Percentiles rank a stretch among this genome's conserved stretches.
Conservation (phyloP, 2,888 invertebrate genomes). For the Hemaris fuciformis region DNA sequence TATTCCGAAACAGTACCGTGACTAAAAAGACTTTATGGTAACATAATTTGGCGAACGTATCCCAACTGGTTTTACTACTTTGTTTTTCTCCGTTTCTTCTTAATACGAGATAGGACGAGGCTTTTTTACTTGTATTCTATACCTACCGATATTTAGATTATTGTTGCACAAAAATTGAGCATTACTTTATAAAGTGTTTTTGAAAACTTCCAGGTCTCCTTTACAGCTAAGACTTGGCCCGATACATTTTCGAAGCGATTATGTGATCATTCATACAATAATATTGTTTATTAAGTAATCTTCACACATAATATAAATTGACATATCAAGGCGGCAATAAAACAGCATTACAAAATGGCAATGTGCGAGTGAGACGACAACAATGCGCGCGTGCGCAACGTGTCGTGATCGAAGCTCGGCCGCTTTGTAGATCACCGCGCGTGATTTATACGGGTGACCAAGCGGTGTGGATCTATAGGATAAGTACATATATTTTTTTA, state of each 20-base stretch:
- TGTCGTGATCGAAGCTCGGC: conserved; percentile 37
- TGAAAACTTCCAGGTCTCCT: too few species aligned
- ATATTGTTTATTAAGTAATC: too few species aligned
- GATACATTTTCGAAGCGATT: too few species aligned
- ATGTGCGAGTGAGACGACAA: background rate
- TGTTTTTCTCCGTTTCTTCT: background rate
- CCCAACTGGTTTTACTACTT: background rate
- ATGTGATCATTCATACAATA: too few species aligned
- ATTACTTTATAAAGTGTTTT: too few species aligned
- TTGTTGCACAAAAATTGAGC: too few species aligned
- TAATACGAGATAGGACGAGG: background rate
- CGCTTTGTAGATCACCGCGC: conserved; percentile 62
- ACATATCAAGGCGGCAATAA: background rate
- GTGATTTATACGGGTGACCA: conserved; percentile 40
- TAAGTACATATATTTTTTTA: too few species aligned
- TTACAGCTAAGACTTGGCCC: too few species aligned
- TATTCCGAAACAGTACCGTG: background rate
- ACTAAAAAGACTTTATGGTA: background rate
- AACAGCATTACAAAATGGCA: background rate
- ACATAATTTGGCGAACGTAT: background rate
- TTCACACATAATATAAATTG: background rate
- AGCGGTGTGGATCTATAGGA: conserved; percentile 11
- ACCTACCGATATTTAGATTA: too few species aligned
- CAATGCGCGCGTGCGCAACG: conserved; percentile 1
- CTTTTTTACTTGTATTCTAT: background rate